phyloP scores from a whole-genome alignment of 2,113 vertebrate species.

The Stictonetta naevosa region DNA sequence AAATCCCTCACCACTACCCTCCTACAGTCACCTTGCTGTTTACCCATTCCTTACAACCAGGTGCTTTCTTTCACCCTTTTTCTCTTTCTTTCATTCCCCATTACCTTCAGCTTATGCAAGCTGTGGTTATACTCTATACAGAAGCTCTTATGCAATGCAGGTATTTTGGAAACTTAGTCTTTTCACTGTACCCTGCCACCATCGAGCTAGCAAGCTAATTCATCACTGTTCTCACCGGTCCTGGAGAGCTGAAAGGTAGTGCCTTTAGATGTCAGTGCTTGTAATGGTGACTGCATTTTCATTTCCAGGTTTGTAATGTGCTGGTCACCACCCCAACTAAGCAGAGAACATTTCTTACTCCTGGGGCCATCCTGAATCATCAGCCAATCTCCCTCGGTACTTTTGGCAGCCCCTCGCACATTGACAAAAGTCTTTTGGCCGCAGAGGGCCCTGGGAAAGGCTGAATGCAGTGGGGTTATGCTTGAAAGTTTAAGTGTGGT shows the following conservation, averaged over 20 bases:
- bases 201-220: neutral
- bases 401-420: neutral
- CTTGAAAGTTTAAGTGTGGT: neutral
- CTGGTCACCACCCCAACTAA: neutral
- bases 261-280: neutral
- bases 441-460: neutral
- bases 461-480: neutral
- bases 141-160: neutral
- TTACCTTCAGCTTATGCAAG: neutral
- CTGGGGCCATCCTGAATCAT: neutral
- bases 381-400: neutral
- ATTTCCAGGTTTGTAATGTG: neutral
- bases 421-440: neutral
- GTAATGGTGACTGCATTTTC: neutral
- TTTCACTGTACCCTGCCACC: neutral
- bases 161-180: neutral
- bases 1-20: neutral
- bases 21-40: neutral
- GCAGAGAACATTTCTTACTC: neutral
- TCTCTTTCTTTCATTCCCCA: neutral
- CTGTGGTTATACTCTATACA: neutral
- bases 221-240: slow-evolving; percentile 2
- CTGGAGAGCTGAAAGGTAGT: neutral
- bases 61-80: neutral
- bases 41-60: neutral